A percentile compares a stretch with the other conserved stretches of the same genome.
These are phyloP conservation scores for Brachionus koreanus DNA, from an alignment of 1,140 invertebrate species.

Conservation along the genomic window DNA sequence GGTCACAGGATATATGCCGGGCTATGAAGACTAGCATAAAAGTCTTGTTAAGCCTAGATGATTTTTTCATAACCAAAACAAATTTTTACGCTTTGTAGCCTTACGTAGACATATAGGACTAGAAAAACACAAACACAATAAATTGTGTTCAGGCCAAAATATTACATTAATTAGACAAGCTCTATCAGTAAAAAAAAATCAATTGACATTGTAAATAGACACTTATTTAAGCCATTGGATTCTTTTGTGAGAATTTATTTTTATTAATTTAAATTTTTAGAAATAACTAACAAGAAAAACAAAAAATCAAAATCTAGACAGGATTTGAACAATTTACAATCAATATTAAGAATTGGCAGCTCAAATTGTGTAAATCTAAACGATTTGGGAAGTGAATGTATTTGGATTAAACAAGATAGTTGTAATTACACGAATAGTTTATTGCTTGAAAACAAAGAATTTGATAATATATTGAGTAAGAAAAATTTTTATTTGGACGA, in stretches of 20 bases:
- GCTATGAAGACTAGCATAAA: not conserved
- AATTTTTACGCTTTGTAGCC: not conserved
- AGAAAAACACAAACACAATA: not conserved
- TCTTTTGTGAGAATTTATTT: not conserved
- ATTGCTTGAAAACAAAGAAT: not conserved
- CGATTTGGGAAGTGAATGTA: not conserved
- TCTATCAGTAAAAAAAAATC: not conserved
- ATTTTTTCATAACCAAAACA: not conserved
- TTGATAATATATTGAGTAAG: slow-evolving; percentile 23
- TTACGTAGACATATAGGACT: not conserved
- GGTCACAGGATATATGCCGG: not conserved
- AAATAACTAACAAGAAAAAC: not conserved
- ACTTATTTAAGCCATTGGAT: not conserved
- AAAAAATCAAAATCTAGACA: not conserved
- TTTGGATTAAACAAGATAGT: slow-evolving; percentile 3
- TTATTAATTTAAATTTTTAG: slow-evolving; percentile 1
- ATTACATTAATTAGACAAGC: slow-evolving; percentile 8
- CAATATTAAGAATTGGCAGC: not conserved
- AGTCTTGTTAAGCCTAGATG: not conserved
- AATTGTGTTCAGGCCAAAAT: not conserved
- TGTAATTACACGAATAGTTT: not conserved
- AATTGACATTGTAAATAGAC: not conserved
- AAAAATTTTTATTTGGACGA: slow-evolving; percentile 25
- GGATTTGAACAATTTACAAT: slow-evolving; percentile 14
- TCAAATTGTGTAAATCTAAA: not conserved